Evolutionary conservation across 2,113 vertebrate genomes (phyloP), one percentile per base, ranked within the genome.

Genomic region (Myiopsitta monachus): DNA sequence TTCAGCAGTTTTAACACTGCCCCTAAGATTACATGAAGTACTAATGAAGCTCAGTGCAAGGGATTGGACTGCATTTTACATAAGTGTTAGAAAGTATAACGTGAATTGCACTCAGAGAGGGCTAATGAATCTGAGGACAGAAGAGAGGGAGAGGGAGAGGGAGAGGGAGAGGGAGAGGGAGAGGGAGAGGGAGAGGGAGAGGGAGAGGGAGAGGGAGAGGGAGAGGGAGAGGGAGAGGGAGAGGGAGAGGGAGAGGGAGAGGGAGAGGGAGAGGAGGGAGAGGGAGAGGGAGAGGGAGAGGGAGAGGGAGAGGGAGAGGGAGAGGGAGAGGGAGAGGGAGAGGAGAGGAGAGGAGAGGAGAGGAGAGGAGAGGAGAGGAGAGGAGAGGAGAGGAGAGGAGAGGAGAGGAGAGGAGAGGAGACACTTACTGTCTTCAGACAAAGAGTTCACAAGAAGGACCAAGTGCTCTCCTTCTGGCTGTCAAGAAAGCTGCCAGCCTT

Each of bases 81-180:
- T 61, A 18, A 70, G 47, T 23, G 14, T 76, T 90, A 73, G 12
- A 83, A 54, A 57, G 43, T 15, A 1, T 28, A 63, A 77, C 1
- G 3, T 38, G 18, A 79, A 36, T 21, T 74, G 28, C 21, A 27
- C 41, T 38, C 8, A 39, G 46, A 76, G 36, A 38, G 30, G 12
- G 46, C 14, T 22, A 54, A 9, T 8, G 38, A 66, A 38, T 17
- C 4, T 0, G 2, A 1, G 0, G 26, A 28, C 8, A 73, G 24
- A 4, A 43, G 21, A 84, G 8, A 41, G 51, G 19, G 77, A 88
- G 36, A 10, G 31, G 19, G 17, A 73, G 13, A 51, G 49, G 38
- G n/a, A n/a, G n/a, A n/a, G n/a, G n/a, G n/a, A n/a, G n/a, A n/a
- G n/a, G n/a, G n/a, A n/a, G 39, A 39, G 39, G 39, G 39, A n/a